phyloP scores from a whole-genome alignment of 2,888 invertebrate species.

The Tetranychus truncatus region DNA sequence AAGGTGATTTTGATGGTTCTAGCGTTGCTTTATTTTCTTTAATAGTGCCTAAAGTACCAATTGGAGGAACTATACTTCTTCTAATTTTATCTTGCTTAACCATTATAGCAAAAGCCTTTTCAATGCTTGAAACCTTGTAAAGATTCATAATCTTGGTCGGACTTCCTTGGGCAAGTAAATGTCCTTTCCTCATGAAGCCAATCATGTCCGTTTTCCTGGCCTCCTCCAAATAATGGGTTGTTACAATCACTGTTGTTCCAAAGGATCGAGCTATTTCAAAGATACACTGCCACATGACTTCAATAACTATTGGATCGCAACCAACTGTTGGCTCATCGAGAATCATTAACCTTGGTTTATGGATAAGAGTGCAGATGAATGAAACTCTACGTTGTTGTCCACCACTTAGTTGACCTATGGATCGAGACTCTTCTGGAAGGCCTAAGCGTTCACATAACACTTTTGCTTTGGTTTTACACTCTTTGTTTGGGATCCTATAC shows the following conservation, averaged over 20 bases:
- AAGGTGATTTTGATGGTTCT: too few relatives aligned
- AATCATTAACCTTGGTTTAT: constrained; percentile 5
- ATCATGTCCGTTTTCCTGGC: neutral
- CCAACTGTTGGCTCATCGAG: constrained; percentile 11
- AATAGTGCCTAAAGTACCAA: neutral
- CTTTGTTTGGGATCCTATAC: too few relatives aligned
- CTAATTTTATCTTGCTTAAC: neutral
- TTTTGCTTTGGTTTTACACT: neutral
- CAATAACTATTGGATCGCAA: constrained; percentile 6
- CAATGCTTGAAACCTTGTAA: neutral
- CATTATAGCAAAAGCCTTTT: neutral
- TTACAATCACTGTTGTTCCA: neutral
- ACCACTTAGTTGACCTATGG: neutral
- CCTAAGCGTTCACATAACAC: neutral
- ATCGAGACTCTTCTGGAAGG: neutral
- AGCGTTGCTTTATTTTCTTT: too few relatives aligned
- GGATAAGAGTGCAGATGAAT: neutral
- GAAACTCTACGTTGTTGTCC: constrained; percentile 6
- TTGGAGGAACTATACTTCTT: neutral
- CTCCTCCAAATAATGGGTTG: constrained; percentile 11
- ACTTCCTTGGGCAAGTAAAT: neutral
- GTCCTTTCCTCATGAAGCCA: constrained; percentile 7
- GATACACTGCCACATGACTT: constrained; percentile 1
- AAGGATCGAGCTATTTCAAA: neutral
- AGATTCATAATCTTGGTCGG: neutral